phyloP scores from a whole-genome alignment of 2,888 invertebrate species.

The Acronicta psi region DNA sequence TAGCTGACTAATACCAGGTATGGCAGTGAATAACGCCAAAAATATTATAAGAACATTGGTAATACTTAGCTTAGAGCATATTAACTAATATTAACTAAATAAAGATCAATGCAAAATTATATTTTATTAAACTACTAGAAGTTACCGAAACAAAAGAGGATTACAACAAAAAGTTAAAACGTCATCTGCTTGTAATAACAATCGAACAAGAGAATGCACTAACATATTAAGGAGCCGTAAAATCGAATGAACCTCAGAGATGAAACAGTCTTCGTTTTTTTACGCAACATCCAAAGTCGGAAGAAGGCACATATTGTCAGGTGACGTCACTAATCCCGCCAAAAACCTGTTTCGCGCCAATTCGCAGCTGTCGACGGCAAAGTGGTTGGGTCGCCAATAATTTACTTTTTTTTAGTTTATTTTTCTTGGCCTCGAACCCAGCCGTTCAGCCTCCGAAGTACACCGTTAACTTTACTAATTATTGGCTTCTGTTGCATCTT shows the following conservation, averaged over 20 bases:
- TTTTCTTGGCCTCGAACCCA: conserved; percentile 66
- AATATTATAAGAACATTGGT: too few species aligned
- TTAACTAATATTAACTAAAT: too few species aligned
- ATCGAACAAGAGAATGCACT: conserved; percentile 39
- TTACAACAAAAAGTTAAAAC: conserved; percentile 14
- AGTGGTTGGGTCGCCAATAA: conserved; percentile 75
- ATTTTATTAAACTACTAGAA: neutral
- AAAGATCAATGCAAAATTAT: too few species aligned
- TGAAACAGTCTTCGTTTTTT: conserved; percentile 77
- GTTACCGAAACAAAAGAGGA: conserved; percentile 10
- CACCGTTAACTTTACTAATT: conserved; percentile 80
- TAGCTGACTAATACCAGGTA: too few species aligned
- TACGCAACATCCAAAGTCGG: conserved; percentile 68
- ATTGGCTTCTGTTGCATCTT: conserved; percentile 60
- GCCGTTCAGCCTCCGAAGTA: conserved; percentile 75
- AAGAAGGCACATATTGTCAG: conserved; percentile 81
- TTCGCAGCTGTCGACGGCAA: conserved; percentile 86
- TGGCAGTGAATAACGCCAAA: too few species aligned
- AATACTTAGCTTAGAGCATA: too few species aligned
- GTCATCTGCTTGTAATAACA: conserved; percentile 58
- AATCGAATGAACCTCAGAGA: conserved; percentile 70
- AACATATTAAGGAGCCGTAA: conserved; percentile 71
- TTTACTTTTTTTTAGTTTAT: conserved; percentile 73
- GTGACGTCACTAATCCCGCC: conserved; percentile 83
- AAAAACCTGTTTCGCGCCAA: conserved; percentile 86